Percentiles rank a stretch among this genome's conserved stretches.
Conservation (phyloP, 2,113 vertebrate genomes). For the Turnix velox region DNA sequence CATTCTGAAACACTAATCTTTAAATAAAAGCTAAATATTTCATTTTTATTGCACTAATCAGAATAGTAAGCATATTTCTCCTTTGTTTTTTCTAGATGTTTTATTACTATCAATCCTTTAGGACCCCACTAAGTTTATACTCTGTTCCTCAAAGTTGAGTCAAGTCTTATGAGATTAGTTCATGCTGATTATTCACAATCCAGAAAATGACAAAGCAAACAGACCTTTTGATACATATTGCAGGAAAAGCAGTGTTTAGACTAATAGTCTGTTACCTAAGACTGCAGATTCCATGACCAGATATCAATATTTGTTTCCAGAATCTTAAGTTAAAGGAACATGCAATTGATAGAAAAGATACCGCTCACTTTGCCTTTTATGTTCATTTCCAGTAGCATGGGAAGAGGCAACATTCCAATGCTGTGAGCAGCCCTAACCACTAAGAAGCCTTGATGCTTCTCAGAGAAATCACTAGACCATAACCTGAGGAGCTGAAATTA, state of each 20-base stretch:
- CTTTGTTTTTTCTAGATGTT: not conserved
- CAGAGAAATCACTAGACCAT: not conserved
- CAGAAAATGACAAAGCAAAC: not conserved
- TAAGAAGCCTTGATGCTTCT: not conserved
- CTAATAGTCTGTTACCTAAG: not conserved
- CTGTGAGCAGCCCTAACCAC: not conserved
- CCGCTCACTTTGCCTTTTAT: not conserved
- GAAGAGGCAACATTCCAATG: not conserved
- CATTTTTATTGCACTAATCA: not conserved
- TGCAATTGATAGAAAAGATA: not conserved
- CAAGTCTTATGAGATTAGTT: not conserved
- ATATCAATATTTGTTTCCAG: not conserved
- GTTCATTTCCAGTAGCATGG: not conserved
- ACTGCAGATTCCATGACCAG: not conserved
- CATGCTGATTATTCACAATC: not conserved
- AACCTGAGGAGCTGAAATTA: not conserved
- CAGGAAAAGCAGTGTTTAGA: not conserved
- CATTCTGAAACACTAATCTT: not conserved
- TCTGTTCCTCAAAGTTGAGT: not conserved
- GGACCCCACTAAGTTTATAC: not conserved
- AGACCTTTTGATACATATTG: not conserved
- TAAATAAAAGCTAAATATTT: not conserved
- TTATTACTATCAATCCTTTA: not conserved
- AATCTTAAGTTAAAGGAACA: not conserved
- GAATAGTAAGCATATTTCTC: not conserved